These are phyloP conservation scores for Eilema sororculum DNA, from an alignment of 2,888 invertebrate species.

Conservation along the genomic window DNA sequence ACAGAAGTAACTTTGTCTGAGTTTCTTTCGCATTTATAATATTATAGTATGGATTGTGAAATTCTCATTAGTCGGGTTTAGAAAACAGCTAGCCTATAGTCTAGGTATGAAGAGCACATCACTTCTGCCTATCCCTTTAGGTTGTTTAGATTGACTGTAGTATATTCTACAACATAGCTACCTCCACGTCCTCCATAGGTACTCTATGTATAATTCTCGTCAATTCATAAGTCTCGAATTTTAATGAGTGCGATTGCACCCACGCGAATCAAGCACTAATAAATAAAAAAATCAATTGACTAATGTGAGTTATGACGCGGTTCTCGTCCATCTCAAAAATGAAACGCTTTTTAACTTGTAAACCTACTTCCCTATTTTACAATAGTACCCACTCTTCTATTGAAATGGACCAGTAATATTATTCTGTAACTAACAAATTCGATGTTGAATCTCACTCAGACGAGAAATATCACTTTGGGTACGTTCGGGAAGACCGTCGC, in stretches of 20 bases:
- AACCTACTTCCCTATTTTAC: background rate
- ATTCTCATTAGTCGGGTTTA: background rate
- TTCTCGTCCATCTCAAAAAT: slow-evolving; percentile 5
- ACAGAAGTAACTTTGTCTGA: too few species aligned
- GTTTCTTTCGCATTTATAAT: too few species aligned
- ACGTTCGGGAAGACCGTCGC: background rate
- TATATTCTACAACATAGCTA: background rate
- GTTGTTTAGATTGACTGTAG: background rate
- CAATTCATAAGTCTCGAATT: slow-evolving; percentile 7
- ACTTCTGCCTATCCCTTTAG: too few species aligned
- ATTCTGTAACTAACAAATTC: background rate
- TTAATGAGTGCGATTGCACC: slow-evolving; percentile 6
- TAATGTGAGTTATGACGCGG: background rate
- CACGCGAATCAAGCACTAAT: slow-evolving; percentile 5
- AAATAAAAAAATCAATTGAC: slow-evolving; percentile 17
- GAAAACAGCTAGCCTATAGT: too few species aligned
- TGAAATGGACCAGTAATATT: background rate
- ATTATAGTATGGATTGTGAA: too few species aligned
- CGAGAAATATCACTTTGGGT: too few species aligned
- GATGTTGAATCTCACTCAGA: background rate
- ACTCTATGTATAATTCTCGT: background rate
- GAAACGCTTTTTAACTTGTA: background rate
- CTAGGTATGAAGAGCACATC: too few species aligned
- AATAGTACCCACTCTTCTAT: background rate
- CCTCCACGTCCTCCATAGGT: background rate